Percentiles rank a stretch among this genome's conserved stretches.
Evolutionary conservation across 2,888 invertebrate species (phyloP).

Genomic region (Melipona beecheii): DNA sequence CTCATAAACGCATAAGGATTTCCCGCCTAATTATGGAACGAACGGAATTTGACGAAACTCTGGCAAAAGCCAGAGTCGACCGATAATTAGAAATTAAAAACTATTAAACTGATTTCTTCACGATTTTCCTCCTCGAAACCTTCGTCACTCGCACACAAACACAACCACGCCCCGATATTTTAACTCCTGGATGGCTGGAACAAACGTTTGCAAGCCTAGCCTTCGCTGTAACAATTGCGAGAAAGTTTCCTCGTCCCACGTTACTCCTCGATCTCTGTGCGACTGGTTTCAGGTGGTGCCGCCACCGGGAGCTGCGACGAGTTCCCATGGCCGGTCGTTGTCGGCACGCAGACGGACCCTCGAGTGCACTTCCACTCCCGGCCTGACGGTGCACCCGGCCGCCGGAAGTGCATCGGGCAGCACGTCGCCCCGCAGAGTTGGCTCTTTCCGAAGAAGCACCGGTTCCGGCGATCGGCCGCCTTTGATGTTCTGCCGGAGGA

Average conservation of each 20-base stretch:
- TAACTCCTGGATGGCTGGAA: too few relatives aligned
- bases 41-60: too few relatives aligned
- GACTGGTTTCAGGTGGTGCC: conserved; percentile 77
- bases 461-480: conserved; percentile 87
- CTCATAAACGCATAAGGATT: too few relatives aligned
- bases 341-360: conserved; percentile 78
- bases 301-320: conserved; percentile 84
- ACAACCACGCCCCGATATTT: too few relatives aligned
- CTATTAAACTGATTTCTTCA: too few relatives aligned
- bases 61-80: too few relatives aligned
- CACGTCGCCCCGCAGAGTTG: conserved; percentile 81
- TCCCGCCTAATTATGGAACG: too few relatives aligned
- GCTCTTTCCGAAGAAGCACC: conserved; percentile 85
- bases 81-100: too few relatives aligned
- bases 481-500: conserved; percentile 91
- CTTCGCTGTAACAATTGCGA: not conserved
- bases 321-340: conserved; percentile 76
- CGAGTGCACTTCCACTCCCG: conserved; percentile 75
- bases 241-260: too few relatives aligned
- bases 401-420: conserved; percentile 70
- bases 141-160: too few relatives aligned
- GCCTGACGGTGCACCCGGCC: conserved; percentile 77
- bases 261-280: not conserved
- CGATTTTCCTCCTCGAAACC: too few relatives aligned
- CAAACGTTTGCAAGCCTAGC: too few relatives aligned